A percentile compares a stretch with the other conserved stretches of the same genome.
phyloP scores from a whole-genome alignment of 2,113 vertebrate species.

The Octodon degus region DNA sequence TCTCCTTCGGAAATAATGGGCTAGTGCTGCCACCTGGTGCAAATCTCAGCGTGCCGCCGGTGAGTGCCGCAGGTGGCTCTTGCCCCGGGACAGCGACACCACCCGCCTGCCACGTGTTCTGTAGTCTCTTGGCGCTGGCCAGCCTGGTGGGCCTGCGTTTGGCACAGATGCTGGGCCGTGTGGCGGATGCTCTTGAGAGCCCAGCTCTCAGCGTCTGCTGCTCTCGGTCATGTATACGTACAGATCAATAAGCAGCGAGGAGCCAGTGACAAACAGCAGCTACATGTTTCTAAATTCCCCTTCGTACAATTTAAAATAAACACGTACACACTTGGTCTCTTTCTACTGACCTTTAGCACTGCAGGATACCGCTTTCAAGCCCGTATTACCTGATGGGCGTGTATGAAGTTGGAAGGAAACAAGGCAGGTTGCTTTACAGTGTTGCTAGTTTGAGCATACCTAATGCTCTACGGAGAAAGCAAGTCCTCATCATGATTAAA shows the following conservation, averaged over 20 bases:
- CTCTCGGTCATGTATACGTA: conserved; percentile 90
- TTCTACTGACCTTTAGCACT: conserved; percentile 95
- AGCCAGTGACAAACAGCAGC: conserved; percentile 92
- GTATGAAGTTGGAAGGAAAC: conserved; percentile 93
- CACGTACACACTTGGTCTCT: conserved; percentile 91
- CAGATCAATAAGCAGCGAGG: conserved; percentile 93
- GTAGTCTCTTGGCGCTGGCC: conserved; percentile 82
- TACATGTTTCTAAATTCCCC: conserved; percentile 91
- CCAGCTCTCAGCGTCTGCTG: conserved; percentile 84
- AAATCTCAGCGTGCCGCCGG: not conserved
- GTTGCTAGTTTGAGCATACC: conserved; percentile 91
- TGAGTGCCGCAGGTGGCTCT: conserved; percentile 55
- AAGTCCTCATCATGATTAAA: conserved; percentile 85
- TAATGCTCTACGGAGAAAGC: conserved; percentile 90
- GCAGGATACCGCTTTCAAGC: conserved; percentile 95
- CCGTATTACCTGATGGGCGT: conserved; percentile 95
- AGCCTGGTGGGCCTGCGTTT: conserved; percentile 80
- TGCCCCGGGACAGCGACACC: not conserved
- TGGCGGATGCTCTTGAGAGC: conserved; percentile 75
- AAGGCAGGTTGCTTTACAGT: conserved; percentile 96
- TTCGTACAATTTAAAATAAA: conserved; percentile 95
- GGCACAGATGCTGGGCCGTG: conserved; percentile 73
- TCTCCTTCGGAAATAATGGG: conserved; percentile 57
- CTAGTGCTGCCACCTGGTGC: conserved; percentile 75
- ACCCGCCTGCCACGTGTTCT: conserved; percentile 74